Evolutionary conservation across 2,888 invertebrate genomes (phyloP).

Genomic region (Dexiosoma caninum): DNA sequence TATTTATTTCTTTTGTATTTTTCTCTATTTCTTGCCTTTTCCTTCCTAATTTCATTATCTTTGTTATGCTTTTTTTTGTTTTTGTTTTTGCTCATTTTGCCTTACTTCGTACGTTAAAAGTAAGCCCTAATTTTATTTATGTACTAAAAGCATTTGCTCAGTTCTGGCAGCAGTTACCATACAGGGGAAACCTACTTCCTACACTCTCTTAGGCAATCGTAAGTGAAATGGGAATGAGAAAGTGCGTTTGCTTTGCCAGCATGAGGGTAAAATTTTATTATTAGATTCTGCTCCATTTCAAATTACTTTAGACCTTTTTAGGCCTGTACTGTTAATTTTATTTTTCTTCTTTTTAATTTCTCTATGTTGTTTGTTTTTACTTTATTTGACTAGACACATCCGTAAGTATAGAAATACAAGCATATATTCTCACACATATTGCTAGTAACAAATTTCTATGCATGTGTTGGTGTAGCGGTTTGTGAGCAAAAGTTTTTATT

Average conservation of each 20-base stretch:
- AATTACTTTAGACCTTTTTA: conserved; percentile 38
- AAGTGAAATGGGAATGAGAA: neutral
- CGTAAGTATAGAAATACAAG: neutral
- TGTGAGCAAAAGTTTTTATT: conserved; percentile 1
- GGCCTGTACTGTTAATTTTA: conserved; percentile 16
- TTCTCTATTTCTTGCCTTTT: too few species aligned
- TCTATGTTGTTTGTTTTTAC: neutral
- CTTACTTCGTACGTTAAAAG: conserved; percentile 39
- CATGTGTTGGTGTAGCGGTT: neutral
- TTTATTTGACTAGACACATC: too few species aligned
- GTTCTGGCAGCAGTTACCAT: neutral
- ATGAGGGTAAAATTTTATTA: conserved; percentile 23
- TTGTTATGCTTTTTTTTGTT: conserved; percentile 31
- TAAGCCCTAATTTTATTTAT: conserved; percentile 61
- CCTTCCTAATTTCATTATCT: too few species aligned
- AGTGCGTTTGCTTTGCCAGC: conserved; percentile 5
- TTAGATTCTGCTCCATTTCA: conserved; percentile 30
- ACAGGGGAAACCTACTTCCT: neutral
- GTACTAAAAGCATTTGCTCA: conserved; percentile 49
- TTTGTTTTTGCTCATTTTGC: neutral
- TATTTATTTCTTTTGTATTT: conserved; percentile 7
- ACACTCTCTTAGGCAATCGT: too few species aligned
- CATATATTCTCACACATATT: neutral
- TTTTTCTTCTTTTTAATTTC: conserved; percentile 21
- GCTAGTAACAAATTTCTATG: neutral